Percentiles rank a stretch among this genome's conserved stretches.
These are phyloP conservation scores for Caenorhabditis becei DNA, from an alignment of 2,888 invertebrate species.

Conservation along the genomic window DNA sequence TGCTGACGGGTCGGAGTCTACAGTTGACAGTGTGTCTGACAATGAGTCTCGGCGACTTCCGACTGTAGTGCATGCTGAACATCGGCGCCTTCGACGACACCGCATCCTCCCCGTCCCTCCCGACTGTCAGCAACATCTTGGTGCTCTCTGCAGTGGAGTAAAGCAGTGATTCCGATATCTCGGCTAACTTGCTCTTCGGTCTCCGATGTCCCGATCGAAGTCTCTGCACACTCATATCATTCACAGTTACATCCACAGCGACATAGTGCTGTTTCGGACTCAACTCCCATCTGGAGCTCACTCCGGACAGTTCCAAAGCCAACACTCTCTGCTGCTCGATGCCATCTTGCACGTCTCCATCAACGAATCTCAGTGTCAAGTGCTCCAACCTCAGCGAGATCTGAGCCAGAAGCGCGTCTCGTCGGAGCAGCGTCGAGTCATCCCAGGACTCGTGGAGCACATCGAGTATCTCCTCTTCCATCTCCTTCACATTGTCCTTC, in stretches of 20 bases:
- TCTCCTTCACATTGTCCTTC: constrained; percentile 66
- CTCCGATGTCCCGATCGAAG: constrained; percentile 64
- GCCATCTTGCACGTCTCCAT: constrained; percentile 63
- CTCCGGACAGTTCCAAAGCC: constrained; percentile 75
- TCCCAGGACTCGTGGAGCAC: constrained; percentile 81
- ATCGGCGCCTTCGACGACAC: constrained; percentile 50
- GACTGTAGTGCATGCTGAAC: constrained; percentile 75
- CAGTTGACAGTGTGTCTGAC: constrained; percentile 77
- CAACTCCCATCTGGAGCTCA: constrained; percentile 73
- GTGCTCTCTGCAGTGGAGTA: constrained; percentile 66
- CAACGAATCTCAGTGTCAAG: constrained; percentile 77
- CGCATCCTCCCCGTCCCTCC: constrained; percentile 58
- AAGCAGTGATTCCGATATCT: constrained; percentile 60
- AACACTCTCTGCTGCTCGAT: constrained; percentile 72
- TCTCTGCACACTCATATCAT: constrained; percentile 78
- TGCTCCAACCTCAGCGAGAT: constrained; percentile 75
- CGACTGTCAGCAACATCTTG: constrained; percentile 69
- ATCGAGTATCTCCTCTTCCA: constrained; percentile 80
- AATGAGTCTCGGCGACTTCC: constrained; percentile 74
- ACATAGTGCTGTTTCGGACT: constrained; percentile 79
- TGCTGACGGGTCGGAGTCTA: constrained; percentile 75
- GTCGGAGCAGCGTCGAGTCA: constrained; percentile 78
- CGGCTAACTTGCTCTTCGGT: constrained; percentile 51
- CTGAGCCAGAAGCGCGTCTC: constrained; percentile 79
- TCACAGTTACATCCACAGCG: constrained; percentile 73